Evolutionary conservation across 2,113 vertebrate genomes (phyloP).

Genomic region (Dryoscopus gambensis): DNA sequence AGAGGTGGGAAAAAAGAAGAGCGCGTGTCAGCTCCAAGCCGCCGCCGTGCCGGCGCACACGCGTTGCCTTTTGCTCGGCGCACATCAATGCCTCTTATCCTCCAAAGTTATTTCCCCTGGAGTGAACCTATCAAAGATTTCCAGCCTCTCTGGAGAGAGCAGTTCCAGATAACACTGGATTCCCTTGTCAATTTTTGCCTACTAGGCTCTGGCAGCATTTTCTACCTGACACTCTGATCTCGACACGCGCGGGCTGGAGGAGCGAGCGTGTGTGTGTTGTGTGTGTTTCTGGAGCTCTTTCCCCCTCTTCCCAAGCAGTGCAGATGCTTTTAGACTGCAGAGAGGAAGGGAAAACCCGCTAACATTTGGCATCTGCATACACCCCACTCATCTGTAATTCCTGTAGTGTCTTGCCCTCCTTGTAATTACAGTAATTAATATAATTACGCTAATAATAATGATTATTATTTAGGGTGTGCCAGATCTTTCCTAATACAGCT

Average conservation of each 20-base stretch:
- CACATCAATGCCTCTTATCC: conserved; percentile 32
- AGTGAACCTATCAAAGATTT: conserved; percentile 57
- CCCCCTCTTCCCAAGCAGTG: background rate
- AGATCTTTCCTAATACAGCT: background rate
- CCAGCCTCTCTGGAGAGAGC: conserved; percentile 42
- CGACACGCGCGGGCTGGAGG: background rate
- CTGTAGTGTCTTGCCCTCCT: conserved; percentile 26
- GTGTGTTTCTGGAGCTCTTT: background rate
- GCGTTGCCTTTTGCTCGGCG: background rate
- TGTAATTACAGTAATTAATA: conserved; percentile 47
- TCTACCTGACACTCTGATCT: background rate
- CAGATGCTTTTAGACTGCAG: background rate
- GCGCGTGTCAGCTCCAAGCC: background rate
- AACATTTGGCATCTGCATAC: background rate
- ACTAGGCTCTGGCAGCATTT: background rate
- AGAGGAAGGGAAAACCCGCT: background rate
- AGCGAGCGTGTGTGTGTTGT: background rate
- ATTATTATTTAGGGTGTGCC: conserved; percentile 34
- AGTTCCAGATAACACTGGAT: conserved; percentile 4
- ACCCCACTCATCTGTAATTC: conserved; percentile 36
- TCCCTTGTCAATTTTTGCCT: conserved; percentile 30
- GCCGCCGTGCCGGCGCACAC: background rate
- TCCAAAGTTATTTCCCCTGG: conserved; percentile 22
- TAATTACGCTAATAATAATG: conserved; percentile 37
- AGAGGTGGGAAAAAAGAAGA: background rate